These are phyloP conservation scores for Toxotes jaculatrix DNA, from an alignment of 2,113 vertebrate species.

Conservation along the genomic window DNA sequence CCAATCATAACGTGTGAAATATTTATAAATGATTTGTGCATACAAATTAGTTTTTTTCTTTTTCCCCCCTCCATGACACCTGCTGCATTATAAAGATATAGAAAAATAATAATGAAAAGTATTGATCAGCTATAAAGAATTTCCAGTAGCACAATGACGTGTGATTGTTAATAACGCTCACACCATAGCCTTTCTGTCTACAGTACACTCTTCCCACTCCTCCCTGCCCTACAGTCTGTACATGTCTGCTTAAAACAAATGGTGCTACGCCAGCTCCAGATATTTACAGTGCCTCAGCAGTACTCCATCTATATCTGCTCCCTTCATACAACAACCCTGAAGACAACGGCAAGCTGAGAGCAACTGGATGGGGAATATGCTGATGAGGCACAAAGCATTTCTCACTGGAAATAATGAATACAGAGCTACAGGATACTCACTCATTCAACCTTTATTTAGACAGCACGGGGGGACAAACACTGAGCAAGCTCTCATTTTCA, in stretches of 20 bases:
- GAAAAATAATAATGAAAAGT: background rate
- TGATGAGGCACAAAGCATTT: slow-evolving; percentile 70
- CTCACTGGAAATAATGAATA: slow-evolving; percentile 72
- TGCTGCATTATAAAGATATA: background rate
- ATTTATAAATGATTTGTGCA: background rate
- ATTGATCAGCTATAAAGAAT: background rate
- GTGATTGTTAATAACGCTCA: background rate
- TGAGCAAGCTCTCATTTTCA: slow-evolving; percentile 36
- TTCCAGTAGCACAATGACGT: background rate
- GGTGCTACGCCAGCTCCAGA: slow-evolving; percentile 62
- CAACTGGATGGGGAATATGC: slow-evolving; percentile 71
- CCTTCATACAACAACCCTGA: slow-evolving; percentile 23
- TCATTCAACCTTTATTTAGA: slow-evolving; percentile 72
- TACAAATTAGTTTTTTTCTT: background rate
- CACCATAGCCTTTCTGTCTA: background rate
- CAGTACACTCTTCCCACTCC: background rate
- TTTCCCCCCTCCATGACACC: background rate
- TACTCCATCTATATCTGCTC: slow-evolving; percentile 63
- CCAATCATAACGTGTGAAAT: background rate
- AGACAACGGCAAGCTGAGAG: slow-evolving; percentile 58
- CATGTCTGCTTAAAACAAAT: slow-evolving; percentile 55
- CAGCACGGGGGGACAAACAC: slow-evolving; percentile 39
- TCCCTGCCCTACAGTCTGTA: slow-evolving; percentile 9
- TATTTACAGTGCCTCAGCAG: slow-evolving; percentile 75
- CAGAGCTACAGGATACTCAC: slow-evolving; percentile 58